A percentile compares a stretch with the other conserved stretches of the same genome.
Conservation (phyloP, 1,140 invertebrate genomes). For the Panagrolaimus sp. region DNA sequence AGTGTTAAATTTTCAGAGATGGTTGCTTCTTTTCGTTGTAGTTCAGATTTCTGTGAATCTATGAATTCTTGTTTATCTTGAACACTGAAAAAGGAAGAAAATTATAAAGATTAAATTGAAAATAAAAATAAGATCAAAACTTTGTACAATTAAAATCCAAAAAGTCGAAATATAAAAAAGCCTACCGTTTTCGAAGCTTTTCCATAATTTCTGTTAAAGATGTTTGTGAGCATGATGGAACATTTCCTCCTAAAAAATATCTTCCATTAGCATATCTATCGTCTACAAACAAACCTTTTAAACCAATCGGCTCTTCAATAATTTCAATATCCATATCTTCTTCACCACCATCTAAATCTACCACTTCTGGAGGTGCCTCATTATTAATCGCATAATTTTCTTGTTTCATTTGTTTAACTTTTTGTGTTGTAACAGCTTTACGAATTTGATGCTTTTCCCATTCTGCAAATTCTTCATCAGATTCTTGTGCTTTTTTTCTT, state of each 20-base stretch:
- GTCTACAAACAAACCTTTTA: neutral
- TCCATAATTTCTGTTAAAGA: conserved; percentile 14
- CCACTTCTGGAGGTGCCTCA: neutral
- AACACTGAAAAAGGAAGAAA: neutral
- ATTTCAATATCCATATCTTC: conserved; percentile 44
- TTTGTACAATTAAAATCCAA: no score
- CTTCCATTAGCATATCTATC: neutral
- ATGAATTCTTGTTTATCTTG: conserved; percentile 19
- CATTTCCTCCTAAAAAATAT: no score
- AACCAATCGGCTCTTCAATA: neutral
- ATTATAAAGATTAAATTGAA: neutral
- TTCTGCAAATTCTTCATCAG: conserved; percentile 31
- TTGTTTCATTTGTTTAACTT: conserved; percentile 22
- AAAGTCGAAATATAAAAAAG: neutral
- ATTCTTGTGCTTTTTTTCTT: conserved; percentile 13
- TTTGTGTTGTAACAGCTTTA: conserved; percentile 37
- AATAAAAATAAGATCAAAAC: no score
- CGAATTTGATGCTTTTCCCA: conserved; percentile 45
- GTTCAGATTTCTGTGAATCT: conserved; percentile 3
- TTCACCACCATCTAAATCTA: conserved; percentile 20
- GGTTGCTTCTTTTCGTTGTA: conserved; percentile 2
- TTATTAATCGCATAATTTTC: conserved; percentile 12
- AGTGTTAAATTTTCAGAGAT: conserved; percentile 18
- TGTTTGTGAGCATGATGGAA: no score
- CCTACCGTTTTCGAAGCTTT: conserved; percentile 19